A percentile compares a stretch with the other conserved stretches of the same genome.
Conservation (phyloP, 2,888 invertebrate species). For the Liodrosophila aerea region DNA sequence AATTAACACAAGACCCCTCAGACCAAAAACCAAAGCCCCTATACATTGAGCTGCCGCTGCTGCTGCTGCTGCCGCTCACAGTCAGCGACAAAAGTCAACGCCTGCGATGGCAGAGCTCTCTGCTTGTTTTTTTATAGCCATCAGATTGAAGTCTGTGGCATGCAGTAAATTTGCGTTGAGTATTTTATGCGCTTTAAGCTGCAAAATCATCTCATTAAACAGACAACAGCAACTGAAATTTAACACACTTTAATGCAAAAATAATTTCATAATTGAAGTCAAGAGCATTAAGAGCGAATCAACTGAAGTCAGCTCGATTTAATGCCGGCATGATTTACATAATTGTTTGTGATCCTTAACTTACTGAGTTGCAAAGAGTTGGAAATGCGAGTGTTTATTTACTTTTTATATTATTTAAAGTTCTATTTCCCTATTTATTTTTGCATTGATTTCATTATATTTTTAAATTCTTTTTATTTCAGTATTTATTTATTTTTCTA, state of each 20-base stretch:
- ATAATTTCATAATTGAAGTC: slow-evolving; percentile 48
- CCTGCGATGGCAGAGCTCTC: not conserved
- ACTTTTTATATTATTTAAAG: too few relatives aligned
- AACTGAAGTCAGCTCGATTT: not conserved
- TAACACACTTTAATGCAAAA: slow-evolving; percentile 42
- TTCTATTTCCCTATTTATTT: too few relatives aligned
- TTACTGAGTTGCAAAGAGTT: too few relatives aligned
- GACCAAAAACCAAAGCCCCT: not conserved
- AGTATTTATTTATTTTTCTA: too few relatives aligned
- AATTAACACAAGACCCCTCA: slow-evolving; percentile 55
- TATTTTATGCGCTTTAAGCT: slow-evolving; percentile 53
- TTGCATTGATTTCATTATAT: too few relatives aligned
- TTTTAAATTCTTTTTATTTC: too few relatives aligned
- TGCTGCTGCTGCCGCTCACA: slow-evolving; percentile 3
- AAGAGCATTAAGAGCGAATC: slow-evolving; percentile 14
- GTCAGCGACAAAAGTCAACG: slow-evolving; percentile 25
- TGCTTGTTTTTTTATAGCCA: slow-evolving; percentile 27
- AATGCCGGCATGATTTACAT: too few relatives aligned
- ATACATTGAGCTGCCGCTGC: slow-evolving; percentile 8
- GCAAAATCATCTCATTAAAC: slow-evolving; percentile 47
- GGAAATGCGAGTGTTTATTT: too few relatives aligned
- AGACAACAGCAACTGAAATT: slow-evolving; percentile 30
- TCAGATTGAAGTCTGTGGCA: slow-evolving; percentile 30
- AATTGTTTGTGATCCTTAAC: too few relatives aligned
- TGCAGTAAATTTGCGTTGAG: slow-evolving; percentile 23